These are phyloP conservation scores for Coenonympha arcania DNA, from an alignment of 2,888 invertebrate species.

Conservation along the genomic window DNA sequence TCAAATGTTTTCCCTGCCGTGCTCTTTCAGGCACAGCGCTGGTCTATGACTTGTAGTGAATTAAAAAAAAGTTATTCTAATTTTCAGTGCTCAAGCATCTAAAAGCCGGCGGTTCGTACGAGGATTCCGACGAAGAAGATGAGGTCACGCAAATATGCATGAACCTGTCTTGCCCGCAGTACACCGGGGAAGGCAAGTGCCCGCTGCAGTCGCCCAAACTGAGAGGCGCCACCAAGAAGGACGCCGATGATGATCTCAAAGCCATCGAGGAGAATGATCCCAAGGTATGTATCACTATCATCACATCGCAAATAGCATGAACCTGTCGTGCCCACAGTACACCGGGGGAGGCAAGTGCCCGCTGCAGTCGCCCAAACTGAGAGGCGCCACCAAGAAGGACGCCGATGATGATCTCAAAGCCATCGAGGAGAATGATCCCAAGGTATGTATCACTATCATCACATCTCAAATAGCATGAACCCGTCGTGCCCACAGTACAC, in stretches of 20 bases:
- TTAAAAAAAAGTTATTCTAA: no score
- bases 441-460: no score
- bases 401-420: conserved; percentile 29
- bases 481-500: conserved; percentile 46
- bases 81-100: conserved; percentile 50
- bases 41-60: no score
- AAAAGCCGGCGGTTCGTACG: conserved; percentile 36
- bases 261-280: conserved; percentile 19
- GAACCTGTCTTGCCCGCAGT: conserved; percentile 50
- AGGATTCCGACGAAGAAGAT: conserved; percentile 39
- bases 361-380: conserved; percentile 32
- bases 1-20: no score
- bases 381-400: conserved; percentile 32
- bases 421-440: conserved; percentile 17
- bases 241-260: conserved; percentile 29
- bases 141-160: conserved; percentile 52
- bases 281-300: not conserved
- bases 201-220: conserved; percentile 34
- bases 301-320: conserved; percentile 56
- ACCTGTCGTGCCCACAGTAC: conserved; percentile 50
- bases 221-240: conserved; percentile 32
- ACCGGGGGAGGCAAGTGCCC: conserved; percentile 34
- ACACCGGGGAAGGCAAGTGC: conserved; percentile 36
- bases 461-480: conserved; percentile 58
- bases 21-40: no score